These are phyloP conservation scores for Pyralis farinalis DNA, from an alignment of 2,888 invertebrate species.

Conservation along the genomic window DNA sequence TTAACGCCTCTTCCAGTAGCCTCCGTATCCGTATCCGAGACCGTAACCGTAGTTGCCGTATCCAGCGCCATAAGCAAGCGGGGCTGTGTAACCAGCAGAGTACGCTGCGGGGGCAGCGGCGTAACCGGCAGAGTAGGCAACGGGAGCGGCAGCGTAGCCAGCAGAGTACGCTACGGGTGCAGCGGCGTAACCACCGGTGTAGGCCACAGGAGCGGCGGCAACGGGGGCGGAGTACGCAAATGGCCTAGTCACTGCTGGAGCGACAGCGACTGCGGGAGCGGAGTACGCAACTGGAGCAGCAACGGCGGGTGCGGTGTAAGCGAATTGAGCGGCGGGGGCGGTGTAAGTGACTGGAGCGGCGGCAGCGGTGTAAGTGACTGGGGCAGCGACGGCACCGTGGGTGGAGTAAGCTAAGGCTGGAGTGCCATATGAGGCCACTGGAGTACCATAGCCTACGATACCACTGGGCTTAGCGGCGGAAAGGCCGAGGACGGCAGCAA, in stretches of 20 bases:
- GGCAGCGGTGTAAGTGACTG: constrained; percentile 1
- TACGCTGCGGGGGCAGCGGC: constrained; percentile 1
- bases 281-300: background rate
- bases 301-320: background rate
- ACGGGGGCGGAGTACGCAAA: background rate
- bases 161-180: background rate
- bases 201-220: background rate
- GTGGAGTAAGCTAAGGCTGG: background rate
- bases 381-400: background rate
- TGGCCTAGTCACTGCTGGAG: too few relatives aligned
- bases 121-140: constrained; percentile 3
- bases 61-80: constrained; percentile 1
- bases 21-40: constrained; percentile 2
- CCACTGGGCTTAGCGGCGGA: constrained; percentile 3
- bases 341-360: background rate
- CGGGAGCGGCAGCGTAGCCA: constrained; percentile 1
- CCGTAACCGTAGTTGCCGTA: constrained; percentile 5
- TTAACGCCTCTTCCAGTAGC: constrained; percentile 7
- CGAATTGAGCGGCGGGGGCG: background rate
- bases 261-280: background rate
- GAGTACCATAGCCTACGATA: background rate
- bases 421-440: background rate
- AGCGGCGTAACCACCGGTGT: background rate
- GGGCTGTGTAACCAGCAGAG: constrained; percentile 3
- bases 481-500: constrained; percentile 5